Evolutionary conservation across 2,888 invertebrate species (phyloP).

Genomic region (Drosophila paucipuncta): DNA sequence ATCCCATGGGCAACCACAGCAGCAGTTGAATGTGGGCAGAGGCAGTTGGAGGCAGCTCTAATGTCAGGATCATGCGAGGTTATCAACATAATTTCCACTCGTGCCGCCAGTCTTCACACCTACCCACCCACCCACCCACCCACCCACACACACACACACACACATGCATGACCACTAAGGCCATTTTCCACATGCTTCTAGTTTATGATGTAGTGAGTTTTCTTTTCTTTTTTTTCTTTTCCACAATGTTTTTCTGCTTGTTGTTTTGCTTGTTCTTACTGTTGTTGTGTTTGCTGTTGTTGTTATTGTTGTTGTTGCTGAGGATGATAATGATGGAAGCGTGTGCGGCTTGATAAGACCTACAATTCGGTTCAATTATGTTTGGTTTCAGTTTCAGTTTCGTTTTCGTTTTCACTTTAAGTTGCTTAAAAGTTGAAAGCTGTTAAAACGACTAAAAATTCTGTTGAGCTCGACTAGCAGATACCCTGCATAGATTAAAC

Average conservation of each 20-base stretch:
- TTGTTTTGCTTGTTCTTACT: conserved; percentile 16
- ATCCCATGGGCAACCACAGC: conserved; percentile 47
- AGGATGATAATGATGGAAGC: conserved; percentile 62
- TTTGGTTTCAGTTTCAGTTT: conserved; percentile 19
- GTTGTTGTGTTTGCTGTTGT: conserved; percentile 22
- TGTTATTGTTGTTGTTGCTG: conserved; percentile 16
- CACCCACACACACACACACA: conserved; percentile 11
- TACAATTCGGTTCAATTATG: conserved; percentile 57
- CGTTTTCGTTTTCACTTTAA: conserved; percentile 8
- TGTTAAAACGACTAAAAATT: neutral
- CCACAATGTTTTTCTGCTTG: conserved; percentile 18
- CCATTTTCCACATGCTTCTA: conserved; percentile 66
- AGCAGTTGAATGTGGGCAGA: neutral
- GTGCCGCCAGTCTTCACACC: conserved; percentile 31
- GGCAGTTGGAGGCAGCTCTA: conserved; percentile 61
- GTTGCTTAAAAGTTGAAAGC: conserved; percentile 4
- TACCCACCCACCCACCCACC: conserved; percentile 1
- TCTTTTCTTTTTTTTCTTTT: conserved; percentile 22
- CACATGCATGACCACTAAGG: conserved; percentile 37
- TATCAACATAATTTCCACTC: conserved; percentile 77
- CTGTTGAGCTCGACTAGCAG: neutral
- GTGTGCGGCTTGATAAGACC: conserved; percentile 75
- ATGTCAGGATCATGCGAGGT: conserved; percentile 79
- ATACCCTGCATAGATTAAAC: neutral
- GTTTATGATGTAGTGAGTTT: conserved; percentile 78